A percentile compares a stretch with the other conserved stretches of the same genome.
phyloP scores from a whole-genome alignment of 2,113 vertebrate species.

The Nasalis larvatus region DNA sequence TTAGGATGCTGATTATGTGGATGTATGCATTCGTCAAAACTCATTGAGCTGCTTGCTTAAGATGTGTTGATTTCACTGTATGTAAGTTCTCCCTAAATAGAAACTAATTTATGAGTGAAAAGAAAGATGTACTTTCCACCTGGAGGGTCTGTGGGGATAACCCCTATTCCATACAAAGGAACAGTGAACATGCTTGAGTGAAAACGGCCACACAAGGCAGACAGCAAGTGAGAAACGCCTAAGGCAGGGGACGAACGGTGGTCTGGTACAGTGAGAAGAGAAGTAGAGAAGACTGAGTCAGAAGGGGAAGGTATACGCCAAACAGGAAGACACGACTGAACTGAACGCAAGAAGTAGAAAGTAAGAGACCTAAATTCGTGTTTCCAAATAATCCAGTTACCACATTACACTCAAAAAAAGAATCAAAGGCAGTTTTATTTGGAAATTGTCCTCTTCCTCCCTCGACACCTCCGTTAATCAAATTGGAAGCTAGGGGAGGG shows the following conservation, averaged over 20 bases:
- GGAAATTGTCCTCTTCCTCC: background rate
- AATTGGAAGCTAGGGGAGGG: background rate
- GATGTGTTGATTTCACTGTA: background rate
- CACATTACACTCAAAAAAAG: background rate
- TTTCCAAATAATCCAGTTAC: conserved; percentile 22
- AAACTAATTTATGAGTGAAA: background rate
- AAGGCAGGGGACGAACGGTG: background rate
- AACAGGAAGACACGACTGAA: conserved; percentile 57
- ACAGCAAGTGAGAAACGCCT: background rate
- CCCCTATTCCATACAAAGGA: background rate
- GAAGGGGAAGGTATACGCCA: conserved; percentile 58
- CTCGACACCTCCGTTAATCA: background rate
- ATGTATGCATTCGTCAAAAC: background rate
- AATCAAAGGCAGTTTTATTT: background rate
- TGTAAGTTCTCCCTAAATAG: background rate
- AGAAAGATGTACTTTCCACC: background rate
- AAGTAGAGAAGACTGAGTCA: conserved; percentile 57
- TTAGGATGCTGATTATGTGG: background rate
- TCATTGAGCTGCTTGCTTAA: background rate
- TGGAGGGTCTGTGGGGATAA: background rate
- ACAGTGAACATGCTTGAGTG: background rate
- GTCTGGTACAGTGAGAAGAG: conserved; percentile 14
- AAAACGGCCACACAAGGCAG: background rate
- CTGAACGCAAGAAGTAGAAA: conserved; percentile 38
- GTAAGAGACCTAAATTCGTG: background rate